A percentile compares a stretch with the other conserved stretches of the same genome.
phyloP scores from a whole-genome alignment of 1,140 invertebrate species.

The Solen grandis region DNA sequence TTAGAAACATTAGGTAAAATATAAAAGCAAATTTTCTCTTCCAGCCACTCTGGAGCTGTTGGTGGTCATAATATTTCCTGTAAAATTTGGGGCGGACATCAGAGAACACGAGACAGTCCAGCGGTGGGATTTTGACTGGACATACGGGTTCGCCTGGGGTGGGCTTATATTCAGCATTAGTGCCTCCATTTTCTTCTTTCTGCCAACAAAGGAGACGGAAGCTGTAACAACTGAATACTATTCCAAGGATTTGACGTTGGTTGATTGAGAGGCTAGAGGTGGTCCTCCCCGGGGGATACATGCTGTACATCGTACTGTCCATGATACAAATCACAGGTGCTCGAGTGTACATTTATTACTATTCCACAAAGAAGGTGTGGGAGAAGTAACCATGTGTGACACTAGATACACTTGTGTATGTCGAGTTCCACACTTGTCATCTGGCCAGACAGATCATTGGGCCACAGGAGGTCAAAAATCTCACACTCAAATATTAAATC shows the following conservation, averaged over 20 bases:
- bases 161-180: constrained; percentile 64
- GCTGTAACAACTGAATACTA: constrained; percentile 30
- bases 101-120: constrained; percentile 34
- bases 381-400: too few species aligned
- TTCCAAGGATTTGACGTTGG: background rate
- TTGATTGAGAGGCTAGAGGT: background rate
- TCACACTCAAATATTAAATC: too few species aligned
- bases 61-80: constrained; percentile 59
- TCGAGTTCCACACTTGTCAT: too few species aligned
- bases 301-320: background rate
- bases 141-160: constrained; percentile 65
- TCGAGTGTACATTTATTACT: too few species aligned
- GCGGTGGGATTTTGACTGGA: constrained; percentile 69
- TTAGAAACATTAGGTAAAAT: background rate
- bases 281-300: background rate
- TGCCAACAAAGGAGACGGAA: constrained; percentile 46
- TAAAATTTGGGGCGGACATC: constrained; percentile 63
- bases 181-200: constrained; percentile 55
- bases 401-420: too few species aligned
- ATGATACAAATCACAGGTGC: background rate
- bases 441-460: too few species aligned
- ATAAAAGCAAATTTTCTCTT: constrained; percentile 6
- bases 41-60: constrained; percentile 60
- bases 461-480: too few species aligned
- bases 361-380: too few species aligned